A percentile compares a stretch with the other conserved stretches of the same genome.
Conservation (phyloP, 2,797 vertebrate genomes). For the Ispidina picta region DNA sequence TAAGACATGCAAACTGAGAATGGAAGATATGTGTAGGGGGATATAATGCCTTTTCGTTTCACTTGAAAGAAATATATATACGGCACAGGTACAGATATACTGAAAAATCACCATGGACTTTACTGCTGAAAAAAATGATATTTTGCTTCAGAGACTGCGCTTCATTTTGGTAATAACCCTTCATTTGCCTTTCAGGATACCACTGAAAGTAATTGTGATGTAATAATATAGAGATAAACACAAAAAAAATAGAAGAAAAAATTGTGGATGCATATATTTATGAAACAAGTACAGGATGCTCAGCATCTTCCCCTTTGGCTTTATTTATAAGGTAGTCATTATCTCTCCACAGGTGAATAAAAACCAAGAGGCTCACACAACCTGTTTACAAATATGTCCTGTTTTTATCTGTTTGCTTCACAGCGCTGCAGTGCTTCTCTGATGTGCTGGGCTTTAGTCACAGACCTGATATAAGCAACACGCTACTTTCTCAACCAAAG, state of each 20-base stretch:
- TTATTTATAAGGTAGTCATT: conserved; percentile 42
- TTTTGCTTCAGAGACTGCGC: not conserved
- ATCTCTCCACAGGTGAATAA: conserved; percentile 53
- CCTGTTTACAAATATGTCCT: conserved; percentile 60
- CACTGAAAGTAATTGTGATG: not conserved
- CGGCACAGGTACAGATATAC: not conserved
- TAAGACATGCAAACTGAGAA: not conserved
- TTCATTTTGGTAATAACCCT: not conserved
- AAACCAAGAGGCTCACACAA: conserved; percentile 39
- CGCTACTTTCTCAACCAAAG: conserved; percentile 27
- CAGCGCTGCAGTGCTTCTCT: conserved; percentile 33
- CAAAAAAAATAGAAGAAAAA: not conserved
- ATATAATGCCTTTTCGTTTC: not conserved
- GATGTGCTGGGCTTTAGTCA: conserved; percentile 45
- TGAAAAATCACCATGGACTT: not conserved
- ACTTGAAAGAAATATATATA: not conserved
- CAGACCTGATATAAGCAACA: conserved; percentile 50
- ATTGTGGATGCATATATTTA: conserved; percentile 12
- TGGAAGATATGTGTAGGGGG: not conserved
- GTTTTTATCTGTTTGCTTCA: conserved; percentile 60
- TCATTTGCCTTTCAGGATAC: not conserved
- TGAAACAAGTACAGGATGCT: not conserved
- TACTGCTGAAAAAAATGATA: not conserved
- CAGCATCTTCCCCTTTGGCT: conserved; percentile 35
- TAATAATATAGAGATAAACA: not conserved